Evolutionary conservation across 1,140 invertebrate species (phyloP).

Genomic region (Aphelenchoides besseyi): DNA sequence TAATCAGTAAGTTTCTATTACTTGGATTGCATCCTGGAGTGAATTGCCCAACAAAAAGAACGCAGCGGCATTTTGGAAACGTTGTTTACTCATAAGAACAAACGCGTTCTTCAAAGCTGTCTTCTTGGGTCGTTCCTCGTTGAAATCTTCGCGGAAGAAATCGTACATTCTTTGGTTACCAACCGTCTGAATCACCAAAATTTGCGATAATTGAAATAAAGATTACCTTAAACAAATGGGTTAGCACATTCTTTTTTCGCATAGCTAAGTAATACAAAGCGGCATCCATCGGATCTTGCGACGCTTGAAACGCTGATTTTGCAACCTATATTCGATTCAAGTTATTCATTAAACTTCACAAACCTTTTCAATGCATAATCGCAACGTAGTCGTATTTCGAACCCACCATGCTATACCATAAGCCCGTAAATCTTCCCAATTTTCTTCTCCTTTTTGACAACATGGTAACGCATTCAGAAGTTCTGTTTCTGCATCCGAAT

Average conservation of each 20-base stretch:
- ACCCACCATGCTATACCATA: slow-evolving; percentile 96
- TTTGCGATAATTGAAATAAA: too few relatives aligned
- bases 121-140: slow-evolving; percentile 84
- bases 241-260: slow-evolving; percentile 94
- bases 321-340: slow-evolving; percentile 50
- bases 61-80: slow-evolving; percentile 81
- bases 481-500: slow-evolving; percentile 95
- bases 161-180: slow-evolving; percentile 84
- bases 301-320: slow-evolving; percentile 59
- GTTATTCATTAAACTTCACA: slow-evolving; percentile 16
- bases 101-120: slow-evolving; percentile 96
- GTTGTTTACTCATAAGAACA: slow-evolving; percentile 85
- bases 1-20: slow-evolving; percentile 61
- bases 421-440: slow-evolving; percentile 86
- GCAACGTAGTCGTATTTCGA: slow-evolving; percentile 77
- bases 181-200: slow-evolving; percentile 66
- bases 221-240: slow-evolving; percentile 83
- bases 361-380: slow-evolving; percentile 81
- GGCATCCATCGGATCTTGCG: slow-evolving; percentile 92
- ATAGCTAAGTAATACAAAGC: slow-evolving; percentile 95
- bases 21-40: slow-evolving; percentile 88
- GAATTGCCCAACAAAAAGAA: slow-evolving; percentile 90
- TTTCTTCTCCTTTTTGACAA: slow-evolving; percentile 69
- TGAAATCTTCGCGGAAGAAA: slow-evolving; percentile 93
- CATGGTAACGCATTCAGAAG: slow-evolving; percentile 80